Evolutionary conservation across 2,888 invertebrate genomes (phyloP).

Genomic region (Mythimna pallens): DNA sequence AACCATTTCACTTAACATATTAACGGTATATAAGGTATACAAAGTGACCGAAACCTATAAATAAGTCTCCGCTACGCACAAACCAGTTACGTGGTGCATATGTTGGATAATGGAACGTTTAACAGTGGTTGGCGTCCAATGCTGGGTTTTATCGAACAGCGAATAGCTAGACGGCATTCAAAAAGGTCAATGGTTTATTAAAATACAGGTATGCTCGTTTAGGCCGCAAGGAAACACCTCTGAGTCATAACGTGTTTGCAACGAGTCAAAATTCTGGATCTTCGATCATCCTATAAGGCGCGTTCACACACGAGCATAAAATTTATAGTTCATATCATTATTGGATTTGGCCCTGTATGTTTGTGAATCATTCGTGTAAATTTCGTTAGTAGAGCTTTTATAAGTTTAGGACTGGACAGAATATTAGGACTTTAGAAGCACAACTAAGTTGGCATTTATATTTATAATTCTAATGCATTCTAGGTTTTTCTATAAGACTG

Average conservation of each 20-base stretch:
- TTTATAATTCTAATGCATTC: neutral
- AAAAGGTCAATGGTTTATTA: conserved; percentile 11
- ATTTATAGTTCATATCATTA: neutral
- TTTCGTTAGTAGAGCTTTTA: neutral
- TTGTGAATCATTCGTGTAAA: neutral
- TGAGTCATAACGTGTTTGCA: conserved; percentile 62
- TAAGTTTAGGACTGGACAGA: neutral
- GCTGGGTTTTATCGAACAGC: conserved; percentile 17
- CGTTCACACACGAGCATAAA: conserved; percentile 25
- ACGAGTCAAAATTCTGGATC: conserved; percentile 54
- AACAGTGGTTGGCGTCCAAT: conserved; percentile 37
- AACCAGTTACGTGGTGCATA: conserved; percentile 60
- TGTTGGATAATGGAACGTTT: conserved; percentile 8
- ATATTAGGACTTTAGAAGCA: neutral
- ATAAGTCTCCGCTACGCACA: conserved; percentile 55
- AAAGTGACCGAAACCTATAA: conserved; percentile 60
- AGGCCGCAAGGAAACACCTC: conserved; percentile 52
- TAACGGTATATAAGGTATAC: conserved; percentile 60
- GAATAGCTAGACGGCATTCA: neutral
- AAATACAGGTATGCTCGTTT: conserved; percentile 10
- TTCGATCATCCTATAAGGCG: conserved; percentile 38
- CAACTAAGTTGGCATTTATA: neutral
- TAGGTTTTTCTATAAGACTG: neutral
- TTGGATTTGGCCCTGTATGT: neutral
- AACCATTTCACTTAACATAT: conserved; percentile 41